These are phyloP conservation scores for Ischnus inquisitorius DNA, from an alignment of 2,888 invertebrate genomes.

Conservation along the genomic window DNA sequence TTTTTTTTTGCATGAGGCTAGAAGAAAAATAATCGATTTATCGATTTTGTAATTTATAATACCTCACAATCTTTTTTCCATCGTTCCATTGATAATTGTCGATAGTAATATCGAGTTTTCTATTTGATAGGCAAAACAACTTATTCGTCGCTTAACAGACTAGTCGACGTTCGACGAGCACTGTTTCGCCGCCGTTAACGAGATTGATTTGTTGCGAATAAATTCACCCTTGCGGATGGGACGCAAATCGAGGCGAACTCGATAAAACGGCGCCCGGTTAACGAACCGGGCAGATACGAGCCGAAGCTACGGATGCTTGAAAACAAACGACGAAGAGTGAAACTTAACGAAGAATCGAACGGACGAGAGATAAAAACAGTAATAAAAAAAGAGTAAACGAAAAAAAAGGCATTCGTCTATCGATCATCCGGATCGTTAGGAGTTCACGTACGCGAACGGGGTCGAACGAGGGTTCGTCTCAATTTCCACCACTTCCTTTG, in stretches of 20 bases:
- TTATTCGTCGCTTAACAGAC: neutral
- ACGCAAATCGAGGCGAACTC: constrained; percentile 19
- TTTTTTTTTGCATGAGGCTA: too few species aligned
- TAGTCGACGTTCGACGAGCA: neutral
- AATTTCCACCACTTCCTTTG: constrained; percentile 37
- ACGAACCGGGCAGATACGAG: constrained; percentile 9
- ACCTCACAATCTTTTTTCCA: neutral
- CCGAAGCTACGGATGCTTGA: constrained; percentile 9
- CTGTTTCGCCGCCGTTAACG: neutral
- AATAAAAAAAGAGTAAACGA: constrained; percentile 26
- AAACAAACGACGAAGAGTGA: constrained; percentile 21
- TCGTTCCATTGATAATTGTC: neutral
- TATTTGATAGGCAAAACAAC: neutral
- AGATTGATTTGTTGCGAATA: constrained; percentile 19
- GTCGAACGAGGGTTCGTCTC: constrained; percentile 41
- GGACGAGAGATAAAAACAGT: constrained; percentile 17
- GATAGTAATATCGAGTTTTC: neutral
- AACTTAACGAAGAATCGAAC: constrained; percentile 22
- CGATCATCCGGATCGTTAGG: constrained; percentile 59
- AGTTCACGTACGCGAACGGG: constrained; percentile 49
- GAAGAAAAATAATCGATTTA: too few species aligned
- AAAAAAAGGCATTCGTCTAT: constrained; percentile 48
- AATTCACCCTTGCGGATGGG: constrained; percentile 10
- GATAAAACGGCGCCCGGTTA: constrained; percentile 23
- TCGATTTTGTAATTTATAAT: too few species aligned